Base-by-base conservation (phyloP, 2,888 invertebrate genomes). In the Cyrtodaria siliqua region DNA sequence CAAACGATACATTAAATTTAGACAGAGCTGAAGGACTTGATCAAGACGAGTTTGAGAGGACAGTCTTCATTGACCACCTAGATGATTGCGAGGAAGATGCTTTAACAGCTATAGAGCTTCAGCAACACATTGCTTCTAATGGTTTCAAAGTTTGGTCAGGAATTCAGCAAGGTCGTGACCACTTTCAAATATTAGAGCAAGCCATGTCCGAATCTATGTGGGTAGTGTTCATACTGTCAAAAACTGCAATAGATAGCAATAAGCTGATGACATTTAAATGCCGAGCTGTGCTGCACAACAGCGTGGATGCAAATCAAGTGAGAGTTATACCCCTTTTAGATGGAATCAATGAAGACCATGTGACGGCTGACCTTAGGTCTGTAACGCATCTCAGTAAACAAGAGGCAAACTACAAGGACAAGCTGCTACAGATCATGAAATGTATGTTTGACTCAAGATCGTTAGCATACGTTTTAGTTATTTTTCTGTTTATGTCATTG, bases 281-380 rank as follows among this genome's bases (percentile, higher is more conserved):
- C 4, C n/a, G 63, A 8, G 42, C 42, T 18, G 29, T 55, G 18
- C 29, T 70, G 4, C 62, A 70, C 14, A 8, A 63, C 24, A 57
- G 63, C 29, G 29, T 70, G 6, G 20, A 23, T 8, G 24, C 49
- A 4, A 56, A 63, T 27, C 56, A 70, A 33, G 40, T 56, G 0
- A 29, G 50, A 24, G 57, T 70, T 24, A 56, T 70, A 20, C 70
- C 70, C 4, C 40, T 70, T 2, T 20, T 70, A 26, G 70, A 56
- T 38, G 57, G 49, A 3, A 49, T 70, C 9, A n/a, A 38, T 12
- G 57, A 49, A 20, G 29, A 49, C 12, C 20, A 63, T 27, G 23
- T 70, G 0, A 47, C 63, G 12, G 49, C 27, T 20, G 70, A 70
- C 12, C 18, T 70, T 4, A 24, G 49, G n/a, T 40, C 63, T 23